These are phyloP conservation scores for Natator depressus DNA, from an alignment of 2,113 vertebrate genomes.

Conservation along the genomic window DNA sequence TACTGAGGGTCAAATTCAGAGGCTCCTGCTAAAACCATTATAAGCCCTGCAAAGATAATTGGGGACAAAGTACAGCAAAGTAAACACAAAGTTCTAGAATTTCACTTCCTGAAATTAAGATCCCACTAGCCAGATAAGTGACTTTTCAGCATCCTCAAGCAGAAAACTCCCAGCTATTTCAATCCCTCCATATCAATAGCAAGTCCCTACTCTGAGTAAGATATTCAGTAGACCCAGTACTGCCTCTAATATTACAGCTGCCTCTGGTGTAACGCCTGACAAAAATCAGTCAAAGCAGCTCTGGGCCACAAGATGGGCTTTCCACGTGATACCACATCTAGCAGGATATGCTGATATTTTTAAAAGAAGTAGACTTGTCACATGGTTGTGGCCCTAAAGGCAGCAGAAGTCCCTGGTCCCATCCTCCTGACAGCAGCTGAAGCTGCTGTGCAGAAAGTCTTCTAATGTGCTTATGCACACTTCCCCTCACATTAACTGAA, in stretches of 20 bases:
- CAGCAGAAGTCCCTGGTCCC: neutral
- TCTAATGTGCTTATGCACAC: neutral
- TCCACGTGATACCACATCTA: neutral
- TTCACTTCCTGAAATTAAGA: neutral
- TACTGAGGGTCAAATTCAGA: constrained; percentile 98
- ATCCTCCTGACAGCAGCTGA: neutral
- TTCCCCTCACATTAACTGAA: neutral
- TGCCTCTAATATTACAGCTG: neutral
- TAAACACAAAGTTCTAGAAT: neutral
- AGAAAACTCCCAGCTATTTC: neutral
- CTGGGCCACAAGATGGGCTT: neutral
- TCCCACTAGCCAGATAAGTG: neutral
- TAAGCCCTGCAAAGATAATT: constrained; percentile 84
- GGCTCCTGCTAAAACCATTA: constrained; percentile 95
- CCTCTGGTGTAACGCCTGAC: neutral
- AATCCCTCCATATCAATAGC: neutral
- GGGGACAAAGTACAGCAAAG: neutral
- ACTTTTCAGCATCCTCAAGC: neutral
- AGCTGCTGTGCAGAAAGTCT: neutral
- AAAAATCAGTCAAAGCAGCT: neutral
- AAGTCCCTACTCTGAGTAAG: neutral
- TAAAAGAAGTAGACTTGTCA: neutral
- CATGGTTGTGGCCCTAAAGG: neutral
- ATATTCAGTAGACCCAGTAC: neutral
- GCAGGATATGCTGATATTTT: neutral